phyloP scores from a whole-genome alignment of 2,888 invertebrate genomes.

The Pseudococcus jackbeardsleyi region DNA sequence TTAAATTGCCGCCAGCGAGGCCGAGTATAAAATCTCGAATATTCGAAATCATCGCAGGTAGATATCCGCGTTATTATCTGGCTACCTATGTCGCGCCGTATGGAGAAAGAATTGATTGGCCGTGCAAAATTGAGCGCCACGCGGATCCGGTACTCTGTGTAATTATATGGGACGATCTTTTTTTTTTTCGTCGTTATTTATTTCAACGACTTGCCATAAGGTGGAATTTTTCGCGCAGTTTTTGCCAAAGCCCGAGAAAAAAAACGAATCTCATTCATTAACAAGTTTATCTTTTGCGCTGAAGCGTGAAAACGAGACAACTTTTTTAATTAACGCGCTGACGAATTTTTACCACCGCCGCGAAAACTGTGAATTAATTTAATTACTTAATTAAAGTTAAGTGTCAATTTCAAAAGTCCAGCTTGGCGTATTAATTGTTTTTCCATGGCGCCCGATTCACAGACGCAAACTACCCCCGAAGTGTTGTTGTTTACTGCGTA shows the following conservation, averaged over 20 bases:
- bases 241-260: not conserved
- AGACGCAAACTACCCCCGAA: not conserved
- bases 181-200: not conserved
- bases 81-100: not conserved
- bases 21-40: not conserved
- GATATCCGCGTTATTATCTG: not conserved
- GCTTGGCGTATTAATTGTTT: conserved; percentile 29
- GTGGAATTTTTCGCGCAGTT: not conserved
- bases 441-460: conserved; percentile 19
- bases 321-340: conserved; percentile 55
- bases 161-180: not conserved
- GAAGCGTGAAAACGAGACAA: conserved; percentile 49
- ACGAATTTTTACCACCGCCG: conserved; percentile 18
- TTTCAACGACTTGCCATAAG: not conserved
- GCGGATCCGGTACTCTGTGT: too few species aligned
- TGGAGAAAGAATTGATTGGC: not conserved
- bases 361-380: conserved; percentile 46
- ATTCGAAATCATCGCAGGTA: not conserved
- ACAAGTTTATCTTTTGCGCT: conserved; percentile 42
- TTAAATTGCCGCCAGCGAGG: not conserved
- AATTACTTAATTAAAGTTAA: conserved; percentile 53
- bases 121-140: too few species aligned
- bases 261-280: conserved; percentile 37
- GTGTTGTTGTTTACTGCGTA: not conserved
- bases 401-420: conserved; percentile 50